phyloP scores from a whole-genome alignment of 2,888 invertebrate genomes.

The Synergus laeviventris region DNA sequence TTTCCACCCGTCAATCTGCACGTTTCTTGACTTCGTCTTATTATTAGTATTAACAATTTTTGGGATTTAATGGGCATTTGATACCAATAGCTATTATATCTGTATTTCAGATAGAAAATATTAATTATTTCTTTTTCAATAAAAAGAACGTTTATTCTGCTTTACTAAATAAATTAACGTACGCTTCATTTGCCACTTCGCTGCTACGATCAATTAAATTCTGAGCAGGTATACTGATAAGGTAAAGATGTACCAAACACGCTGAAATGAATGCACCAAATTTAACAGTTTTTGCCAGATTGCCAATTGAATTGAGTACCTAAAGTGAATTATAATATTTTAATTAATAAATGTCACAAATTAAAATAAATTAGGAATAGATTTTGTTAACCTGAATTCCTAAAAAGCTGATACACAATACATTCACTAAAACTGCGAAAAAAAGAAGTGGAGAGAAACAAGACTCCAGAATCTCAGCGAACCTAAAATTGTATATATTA shows the following conservation, averaged over 20 bases:
- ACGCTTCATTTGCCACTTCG: not conserved
- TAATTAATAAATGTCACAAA: not conserved
- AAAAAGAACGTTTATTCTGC: too few species aligned
- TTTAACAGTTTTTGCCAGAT: not conserved
- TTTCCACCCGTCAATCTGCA: too few species aligned
- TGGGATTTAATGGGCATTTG: too few species aligned
- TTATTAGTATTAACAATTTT: too few species aligned
- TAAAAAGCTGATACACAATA: not conserved
- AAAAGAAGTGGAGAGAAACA: constrained; percentile 6
- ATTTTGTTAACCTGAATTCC: not conserved
- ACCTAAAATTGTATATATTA: constrained; percentile 6
- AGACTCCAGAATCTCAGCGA: not conserved
- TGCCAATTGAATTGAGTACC: not conserved
- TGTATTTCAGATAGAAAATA: too few species aligned
- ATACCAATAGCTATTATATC: too few species aligned
- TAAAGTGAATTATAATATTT: not conserved
- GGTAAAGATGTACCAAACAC: not conserved
- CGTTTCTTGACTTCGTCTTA: too few species aligned
- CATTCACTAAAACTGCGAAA: not conserved
- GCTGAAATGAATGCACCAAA: not conserved
- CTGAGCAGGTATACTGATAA: not conserved
- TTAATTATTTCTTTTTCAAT: too few species aligned
- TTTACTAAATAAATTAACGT: not conserved
- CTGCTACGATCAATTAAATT: constrained; percentile 2
- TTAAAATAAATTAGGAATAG: not conserved